Base-by-base conservation (phyloP, 1,140 invertebrate species). In the Platorchestia sp. region DNA sequence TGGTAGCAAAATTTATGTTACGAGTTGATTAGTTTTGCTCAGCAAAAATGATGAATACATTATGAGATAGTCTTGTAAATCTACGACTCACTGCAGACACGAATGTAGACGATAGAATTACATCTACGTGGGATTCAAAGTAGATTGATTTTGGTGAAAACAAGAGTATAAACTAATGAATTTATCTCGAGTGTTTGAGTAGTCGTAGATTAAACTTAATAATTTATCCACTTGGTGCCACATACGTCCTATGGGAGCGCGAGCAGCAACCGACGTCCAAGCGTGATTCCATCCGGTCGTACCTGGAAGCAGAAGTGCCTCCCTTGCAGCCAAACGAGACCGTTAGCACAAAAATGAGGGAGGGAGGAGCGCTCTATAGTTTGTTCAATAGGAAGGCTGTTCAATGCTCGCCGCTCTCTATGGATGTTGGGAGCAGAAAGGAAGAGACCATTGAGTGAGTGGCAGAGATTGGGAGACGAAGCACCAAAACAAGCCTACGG, bases 341-440 rank as follows among this genome's bases (percentile, higher is more conserved):
- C 91, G 91, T 93, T 93, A 45, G 91, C 1, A 0, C 91, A n/a
- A 41, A 42, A 10, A 47, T 27, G 91, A 93, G 91, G 43, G 91
- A 47, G 91, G 45, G 91, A 45, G 91, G 91, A 44, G 91, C 45
- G 44, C 41, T 44, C 91, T 44, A 93, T 93, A 93, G 91, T 93
- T 93, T 45, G 45, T 47, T 93, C 91, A 93, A 93, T 93, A 40
- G 91, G 45, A 93, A 47, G 91, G 91, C 45, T 42, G 91, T 93
- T 93, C 91, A 47, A 47, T 47, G 91, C 44, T 44, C 40, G 45
- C 43, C 6, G 45, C 45, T 44, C 43, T 45, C 41, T 93, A 93
- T 93, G 91, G 91, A 93, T 45, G 43, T 45, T 10, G 43, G 44
- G 45, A 14, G 89, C 91, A 93, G 41, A 93, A 93, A 44, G 91